Evolutionary conservation across 2,113 vertebrate species (phyloP).

Genomic region (Pachycephala philippinensis): DNA sequence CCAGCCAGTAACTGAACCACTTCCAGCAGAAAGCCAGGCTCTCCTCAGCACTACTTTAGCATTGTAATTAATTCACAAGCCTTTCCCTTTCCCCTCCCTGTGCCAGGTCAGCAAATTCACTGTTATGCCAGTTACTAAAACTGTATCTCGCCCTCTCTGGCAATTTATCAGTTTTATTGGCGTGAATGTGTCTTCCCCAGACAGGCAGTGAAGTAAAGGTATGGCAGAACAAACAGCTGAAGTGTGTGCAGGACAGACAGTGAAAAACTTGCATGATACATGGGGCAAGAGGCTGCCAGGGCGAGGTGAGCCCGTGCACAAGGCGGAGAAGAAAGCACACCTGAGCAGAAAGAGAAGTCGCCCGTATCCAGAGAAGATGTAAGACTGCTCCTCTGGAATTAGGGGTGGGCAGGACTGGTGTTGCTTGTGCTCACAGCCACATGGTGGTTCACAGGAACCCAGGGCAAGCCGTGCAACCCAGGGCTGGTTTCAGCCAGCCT

Average conservation of each 20-base stretch:
- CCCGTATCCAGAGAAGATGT: accelerated
- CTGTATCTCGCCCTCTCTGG: background rate
- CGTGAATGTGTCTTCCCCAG: background rate
- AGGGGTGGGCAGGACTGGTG: background rate
- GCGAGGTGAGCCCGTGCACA: accelerated
- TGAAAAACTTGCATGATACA: background rate
- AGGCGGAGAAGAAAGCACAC: background rate
- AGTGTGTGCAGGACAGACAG: background rate
- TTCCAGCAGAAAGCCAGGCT: slow-evolving; percentile 22
- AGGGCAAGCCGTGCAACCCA: accelerated
- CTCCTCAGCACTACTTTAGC: background rate
- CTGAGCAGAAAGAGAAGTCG: accelerated
- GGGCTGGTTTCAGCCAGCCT: background rate
- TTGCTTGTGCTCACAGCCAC: background rate
- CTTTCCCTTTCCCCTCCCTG: background rate
- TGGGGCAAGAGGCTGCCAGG: background rate
- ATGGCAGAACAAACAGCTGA: background rate
- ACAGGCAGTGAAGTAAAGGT: background rate
- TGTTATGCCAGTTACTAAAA: slow-evolving; percentile 40
- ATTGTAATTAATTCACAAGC: slow-evolving; percentile 22
- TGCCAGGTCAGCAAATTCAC: slow-evolving; percentile 34
- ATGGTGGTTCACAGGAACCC: background rate
- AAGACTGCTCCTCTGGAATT: background rate
- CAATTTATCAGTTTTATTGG: slow-evolving; percentile 33
- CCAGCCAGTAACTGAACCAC: background rate